Evolutionary conservation across 2,888 invertebrate genomes (phyloP).

Genomic region (Coenonympha arcania): DNA sequence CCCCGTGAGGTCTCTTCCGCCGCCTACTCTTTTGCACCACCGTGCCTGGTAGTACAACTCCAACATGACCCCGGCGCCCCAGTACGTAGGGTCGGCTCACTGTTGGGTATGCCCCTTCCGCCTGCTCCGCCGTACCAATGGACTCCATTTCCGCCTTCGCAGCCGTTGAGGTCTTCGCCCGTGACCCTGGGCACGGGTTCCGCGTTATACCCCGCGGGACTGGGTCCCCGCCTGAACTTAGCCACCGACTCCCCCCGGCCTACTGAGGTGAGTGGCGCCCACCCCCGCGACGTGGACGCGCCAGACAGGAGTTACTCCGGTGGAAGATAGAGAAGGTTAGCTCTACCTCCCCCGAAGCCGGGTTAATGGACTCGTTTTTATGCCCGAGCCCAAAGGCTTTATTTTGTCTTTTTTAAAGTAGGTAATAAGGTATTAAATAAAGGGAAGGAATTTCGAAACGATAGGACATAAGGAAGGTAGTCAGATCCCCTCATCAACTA

Average conservation of each 20-base stretch:
- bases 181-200: constrained; percentile 27
- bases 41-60: no score
- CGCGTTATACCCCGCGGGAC: constrained; percentile 24
- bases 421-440: no score
- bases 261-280: background rate
- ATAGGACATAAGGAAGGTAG: no score
- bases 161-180: constrained; percentile 28
- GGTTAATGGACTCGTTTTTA: background rate
- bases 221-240: constrained; percentile 6
- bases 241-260: background rate
- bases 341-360: background rate
- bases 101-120: constrained; percentile 13
- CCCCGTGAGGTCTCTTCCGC: no score
- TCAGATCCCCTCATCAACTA: no score
- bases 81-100: no score
- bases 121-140: constrained; percentile 19
- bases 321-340: background rate
- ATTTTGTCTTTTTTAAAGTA: no score
- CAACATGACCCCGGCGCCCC: no score
- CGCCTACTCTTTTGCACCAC: no score
- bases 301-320: background rate
- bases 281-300: constrained; percentile 4
- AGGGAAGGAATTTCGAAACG: no score
- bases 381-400: no score
- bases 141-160: constrained; percentile 14